Conservation (phyloP, 35 echinoderm and acorn worm genomes). For the Ophiothrix spiculata region DNA sequence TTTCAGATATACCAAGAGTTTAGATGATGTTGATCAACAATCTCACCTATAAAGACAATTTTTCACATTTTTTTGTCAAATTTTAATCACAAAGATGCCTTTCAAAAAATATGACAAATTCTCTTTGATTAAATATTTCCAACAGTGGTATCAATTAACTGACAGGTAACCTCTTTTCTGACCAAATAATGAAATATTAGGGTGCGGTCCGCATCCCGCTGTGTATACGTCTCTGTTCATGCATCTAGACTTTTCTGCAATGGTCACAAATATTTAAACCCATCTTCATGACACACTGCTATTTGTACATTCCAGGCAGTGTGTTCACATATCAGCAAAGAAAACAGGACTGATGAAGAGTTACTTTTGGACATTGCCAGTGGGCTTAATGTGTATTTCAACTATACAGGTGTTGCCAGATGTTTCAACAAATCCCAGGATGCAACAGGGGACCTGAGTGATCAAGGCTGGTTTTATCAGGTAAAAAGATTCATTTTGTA, state of each 20-base stretch:
- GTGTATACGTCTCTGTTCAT: neutral
- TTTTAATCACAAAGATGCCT: no score
- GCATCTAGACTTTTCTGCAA: neutral
- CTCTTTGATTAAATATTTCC: no score
- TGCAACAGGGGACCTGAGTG: constrained; percentile 46
- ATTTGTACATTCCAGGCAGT: constrained; percentile 51
- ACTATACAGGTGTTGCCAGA: constrained; percentile 65
- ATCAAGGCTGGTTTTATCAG: constrained; percentile 78
- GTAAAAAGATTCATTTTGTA: constrained; percentile 35
- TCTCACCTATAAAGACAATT: no score
- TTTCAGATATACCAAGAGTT: no score
- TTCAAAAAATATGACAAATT: no score
- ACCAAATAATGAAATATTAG: neutral
- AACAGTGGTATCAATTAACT: neutral
- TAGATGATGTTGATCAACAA: no score
- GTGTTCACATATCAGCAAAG: constrained; percentile 64
- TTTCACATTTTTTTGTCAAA: no score
- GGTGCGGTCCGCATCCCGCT: neutral
- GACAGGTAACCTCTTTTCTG: neutral
- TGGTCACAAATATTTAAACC: neutral
- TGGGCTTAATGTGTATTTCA: constrained; percentile 79
- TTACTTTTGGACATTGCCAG: constrained; percentile 49
- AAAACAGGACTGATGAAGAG: constrained; percentile 26
- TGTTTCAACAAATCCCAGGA: constrained; percentile 82
- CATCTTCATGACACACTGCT: neutral